phyloP scores from a whole-genome alignment of 2,888 invertebrate genomes.

The Drosophila algonquin region DNA sequence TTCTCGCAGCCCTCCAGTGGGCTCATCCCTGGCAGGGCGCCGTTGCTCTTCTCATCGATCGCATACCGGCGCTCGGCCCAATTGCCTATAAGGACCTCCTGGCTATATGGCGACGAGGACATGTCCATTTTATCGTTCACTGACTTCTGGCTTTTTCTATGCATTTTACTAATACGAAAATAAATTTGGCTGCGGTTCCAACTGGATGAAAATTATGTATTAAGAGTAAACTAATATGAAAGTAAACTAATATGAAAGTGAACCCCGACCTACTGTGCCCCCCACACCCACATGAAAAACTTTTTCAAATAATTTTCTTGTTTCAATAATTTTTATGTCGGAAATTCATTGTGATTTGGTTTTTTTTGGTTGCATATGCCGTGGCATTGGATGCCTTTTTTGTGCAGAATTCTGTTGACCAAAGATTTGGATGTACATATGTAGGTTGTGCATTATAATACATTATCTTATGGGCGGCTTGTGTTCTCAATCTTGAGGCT shows the following conservation, averaged over 20 bases:
- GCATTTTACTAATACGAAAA: background rate
- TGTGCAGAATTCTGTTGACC: background rate
- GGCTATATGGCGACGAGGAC: slow-evolving; percentile 25
- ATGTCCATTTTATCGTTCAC: no score
- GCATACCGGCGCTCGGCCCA: slow-evolving; percentile 60
- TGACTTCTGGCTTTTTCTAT: slow-evolving; percentile 12
- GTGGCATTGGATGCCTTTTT: no score
- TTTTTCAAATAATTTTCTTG: no score
- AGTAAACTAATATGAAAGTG: no score
- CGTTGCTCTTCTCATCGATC: slow-evolving; percentile 42
- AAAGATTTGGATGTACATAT: background rate
- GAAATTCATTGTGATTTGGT: no score
- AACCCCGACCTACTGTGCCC: background rate
- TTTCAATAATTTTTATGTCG: no score
- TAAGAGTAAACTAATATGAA: background rate
- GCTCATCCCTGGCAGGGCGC: slow-evolving; percentile 52
- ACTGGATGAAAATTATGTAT: no score
- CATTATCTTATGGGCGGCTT: background rate
- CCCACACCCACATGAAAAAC: background rate
- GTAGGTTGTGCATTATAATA: no score
- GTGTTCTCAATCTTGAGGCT: slow-evolving; percentile 3
- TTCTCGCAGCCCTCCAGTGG: slow-evolving; percentile 35
- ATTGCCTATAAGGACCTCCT: slow-evolving; percentile 59
- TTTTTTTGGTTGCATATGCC: no score
- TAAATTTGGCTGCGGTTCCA: no score